Conservation (phyloP, 2,888 invertebrate genomes). For the Danaus chrysippus region DNA sequence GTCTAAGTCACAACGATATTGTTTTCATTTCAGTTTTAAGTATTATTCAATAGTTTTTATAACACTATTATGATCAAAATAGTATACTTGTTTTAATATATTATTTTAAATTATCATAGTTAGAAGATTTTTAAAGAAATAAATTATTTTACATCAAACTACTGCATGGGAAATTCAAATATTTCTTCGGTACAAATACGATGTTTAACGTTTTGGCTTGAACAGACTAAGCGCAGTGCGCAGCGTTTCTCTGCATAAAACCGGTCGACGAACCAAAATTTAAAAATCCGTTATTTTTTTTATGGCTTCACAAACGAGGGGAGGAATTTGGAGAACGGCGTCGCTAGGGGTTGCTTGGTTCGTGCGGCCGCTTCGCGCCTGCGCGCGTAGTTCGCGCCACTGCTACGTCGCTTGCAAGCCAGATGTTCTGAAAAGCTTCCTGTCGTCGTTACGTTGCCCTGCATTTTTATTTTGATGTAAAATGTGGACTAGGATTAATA, state of each 20-base stretch:
- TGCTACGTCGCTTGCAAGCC: slow-evolving; percentile 76
- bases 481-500: slow-evolving; percentile 69
- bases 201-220: slow-evolving; percentile 16
- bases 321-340: slow-evolving; percentile 66
- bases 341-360: slow-evolving; percentile 70
- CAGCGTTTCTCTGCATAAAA: slow-evolving; percentile 46
- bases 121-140: slow-evolving; percentile 3
- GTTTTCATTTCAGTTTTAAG: neutral
- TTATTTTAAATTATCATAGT: neutral
- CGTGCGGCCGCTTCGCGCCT: slow-evolving; percentile 70
- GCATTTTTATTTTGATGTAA: slow-evolving; percentile 64
- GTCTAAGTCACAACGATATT: neutral
- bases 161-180: slow-evolving; percentile 17
- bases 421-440: slow-evolving; percentile 79
- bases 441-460: slow-evolving; percentile 68
- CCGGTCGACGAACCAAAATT: slow-evolving; percentile 69
- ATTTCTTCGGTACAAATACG: slow-evolving; percentile 7
- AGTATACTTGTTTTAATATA: neutral
- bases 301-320: slow-evolving; percentile 71
- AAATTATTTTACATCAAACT: slow-evolving; percentile 15
- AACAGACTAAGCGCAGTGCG: slow-evolving; percentile 28
- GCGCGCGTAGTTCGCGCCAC: slow-evolving; percentile 79
- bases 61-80: slow-evolving; percentile 12
- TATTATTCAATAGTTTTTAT: slow-evolving; percentile 10
- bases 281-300: slow-evolving; percentile 77